A percentile compares a stretch with the other conserved stretches of the same genome.
Evolutionary conservation across 2,113 vertebrate genomes (phyloP).

Genomic region (Chamaea fasciata): DNA sequence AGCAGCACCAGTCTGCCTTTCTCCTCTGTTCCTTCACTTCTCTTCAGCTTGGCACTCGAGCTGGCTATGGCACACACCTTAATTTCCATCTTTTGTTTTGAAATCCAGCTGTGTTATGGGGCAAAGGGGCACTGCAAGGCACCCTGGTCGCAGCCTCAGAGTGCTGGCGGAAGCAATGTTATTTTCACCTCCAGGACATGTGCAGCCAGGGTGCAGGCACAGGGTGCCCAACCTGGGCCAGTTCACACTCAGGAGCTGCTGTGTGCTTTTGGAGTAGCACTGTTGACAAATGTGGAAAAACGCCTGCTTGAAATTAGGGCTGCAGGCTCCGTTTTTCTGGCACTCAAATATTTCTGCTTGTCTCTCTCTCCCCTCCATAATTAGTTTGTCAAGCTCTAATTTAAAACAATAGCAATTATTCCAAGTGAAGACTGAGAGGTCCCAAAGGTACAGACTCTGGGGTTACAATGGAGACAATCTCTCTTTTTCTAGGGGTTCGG

Average conservation of each 20-base stretch:
- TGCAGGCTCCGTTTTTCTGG: not conserved
- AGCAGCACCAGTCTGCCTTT: not conserved
- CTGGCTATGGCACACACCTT: not conserved
- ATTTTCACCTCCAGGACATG: not conserved
- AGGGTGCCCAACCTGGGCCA: not conserved
- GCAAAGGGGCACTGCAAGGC: not conserved
- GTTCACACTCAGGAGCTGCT: not conserved
- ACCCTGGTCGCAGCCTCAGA: fast-evolving
- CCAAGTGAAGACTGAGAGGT: not conserved
- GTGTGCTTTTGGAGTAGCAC: not conserved
- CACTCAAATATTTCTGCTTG: not conserved
- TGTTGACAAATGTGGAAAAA: not conserved
- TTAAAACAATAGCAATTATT: not conserved
- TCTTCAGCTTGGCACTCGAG: not conserved
- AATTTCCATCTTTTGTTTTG: not conserved
- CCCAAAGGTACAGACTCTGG: not conserved
- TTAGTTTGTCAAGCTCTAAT: not conserved
- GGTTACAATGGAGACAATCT: not conserved
- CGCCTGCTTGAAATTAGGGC: not conserved
- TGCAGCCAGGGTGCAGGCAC: not conserved
- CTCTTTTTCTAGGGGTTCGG: not conserved
- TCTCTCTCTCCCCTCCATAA: not conserved
- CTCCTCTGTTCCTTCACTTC: not conserved
- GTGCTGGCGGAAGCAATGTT: not conserved
- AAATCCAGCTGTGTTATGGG: not conserved